Conservation (phyloP, 2,113 vertebrate species). For the Leptocoma aspasia region DNA sequence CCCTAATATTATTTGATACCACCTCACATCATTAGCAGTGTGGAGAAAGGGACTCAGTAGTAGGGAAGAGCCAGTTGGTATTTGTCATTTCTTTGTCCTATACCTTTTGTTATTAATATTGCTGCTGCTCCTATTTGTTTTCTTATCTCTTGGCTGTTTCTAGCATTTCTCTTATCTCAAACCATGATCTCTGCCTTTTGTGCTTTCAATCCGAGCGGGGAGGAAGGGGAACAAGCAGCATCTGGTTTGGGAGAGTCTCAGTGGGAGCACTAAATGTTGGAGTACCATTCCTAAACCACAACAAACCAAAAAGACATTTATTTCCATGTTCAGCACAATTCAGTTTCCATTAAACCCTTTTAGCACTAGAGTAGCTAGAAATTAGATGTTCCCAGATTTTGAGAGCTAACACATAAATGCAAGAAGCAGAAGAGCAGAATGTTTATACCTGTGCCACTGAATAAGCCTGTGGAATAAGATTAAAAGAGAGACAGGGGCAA, state of each 20-base stretch:
- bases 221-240: background rate
- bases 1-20: background rate
- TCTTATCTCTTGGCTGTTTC: background rate
- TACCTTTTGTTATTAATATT: background rate
- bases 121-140: background rate
- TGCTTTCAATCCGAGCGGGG: background rate
- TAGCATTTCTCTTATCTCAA: background rate
- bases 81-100: background rate
- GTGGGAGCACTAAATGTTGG: background rate
- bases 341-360: background rate
- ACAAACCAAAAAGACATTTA: background rate
- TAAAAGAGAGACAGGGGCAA: background rate
- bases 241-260: background rate
- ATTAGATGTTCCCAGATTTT: background rate
- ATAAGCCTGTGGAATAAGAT: background rate
- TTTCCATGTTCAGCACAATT: accelerated
- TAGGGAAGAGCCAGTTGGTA: background rate
- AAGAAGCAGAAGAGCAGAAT: background rate
- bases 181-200: background rate
- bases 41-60: background rate
- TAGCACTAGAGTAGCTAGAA: background rate
- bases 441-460: background rate
- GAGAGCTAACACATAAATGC: background rate
- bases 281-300: background rate
- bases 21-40: background rate